phyloP scores from a whole-genome alignment of 2,113 vertebrate genomes.

The Danionella cerebrum region DNA sequence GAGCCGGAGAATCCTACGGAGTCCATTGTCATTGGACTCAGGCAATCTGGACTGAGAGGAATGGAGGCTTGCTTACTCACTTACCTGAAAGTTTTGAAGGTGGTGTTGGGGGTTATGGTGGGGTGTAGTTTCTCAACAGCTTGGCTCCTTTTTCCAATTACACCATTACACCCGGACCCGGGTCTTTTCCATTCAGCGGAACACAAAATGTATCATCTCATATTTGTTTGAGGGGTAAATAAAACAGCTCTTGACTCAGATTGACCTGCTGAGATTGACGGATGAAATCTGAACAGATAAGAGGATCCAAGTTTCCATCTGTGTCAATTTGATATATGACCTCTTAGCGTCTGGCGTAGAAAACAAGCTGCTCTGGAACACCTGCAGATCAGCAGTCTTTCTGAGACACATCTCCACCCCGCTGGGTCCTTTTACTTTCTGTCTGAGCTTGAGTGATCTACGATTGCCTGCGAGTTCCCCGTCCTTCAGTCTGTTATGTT shows the following conservation, averaged over 20 bases:
- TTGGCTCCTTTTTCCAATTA: no score
- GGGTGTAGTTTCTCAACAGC: no score
- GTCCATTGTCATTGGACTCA: no score
- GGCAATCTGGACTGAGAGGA: no score
- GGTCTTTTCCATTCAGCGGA: no score
- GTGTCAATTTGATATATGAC: constrained; percentile 1
- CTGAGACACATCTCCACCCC: not conserved
- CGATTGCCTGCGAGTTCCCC: not conserved
- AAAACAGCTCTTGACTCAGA: not conserved
- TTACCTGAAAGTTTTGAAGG: no score
- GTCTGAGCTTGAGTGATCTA: not conserved
- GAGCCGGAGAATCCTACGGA: no score
- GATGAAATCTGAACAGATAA: constrained; percentile 1
- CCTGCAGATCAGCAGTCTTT: constrained; percentile 26
- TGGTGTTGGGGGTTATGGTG: no score
- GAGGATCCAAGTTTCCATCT: constrained; percentile 4
- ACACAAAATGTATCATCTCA: not conserved
- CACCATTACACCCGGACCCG: no score
- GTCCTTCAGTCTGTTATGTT: not conserved
- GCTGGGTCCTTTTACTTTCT: not conserved
- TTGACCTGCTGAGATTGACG: not conserved
- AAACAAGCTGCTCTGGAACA: constrained; percentile 12
- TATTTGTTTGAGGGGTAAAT: not conserved
- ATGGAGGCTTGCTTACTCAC: no score
- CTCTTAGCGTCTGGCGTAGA: not conserved